Conservation (phyloP, 2,888 invertebrate genomes). For the Pollenia griseotomentosa region DNA sequence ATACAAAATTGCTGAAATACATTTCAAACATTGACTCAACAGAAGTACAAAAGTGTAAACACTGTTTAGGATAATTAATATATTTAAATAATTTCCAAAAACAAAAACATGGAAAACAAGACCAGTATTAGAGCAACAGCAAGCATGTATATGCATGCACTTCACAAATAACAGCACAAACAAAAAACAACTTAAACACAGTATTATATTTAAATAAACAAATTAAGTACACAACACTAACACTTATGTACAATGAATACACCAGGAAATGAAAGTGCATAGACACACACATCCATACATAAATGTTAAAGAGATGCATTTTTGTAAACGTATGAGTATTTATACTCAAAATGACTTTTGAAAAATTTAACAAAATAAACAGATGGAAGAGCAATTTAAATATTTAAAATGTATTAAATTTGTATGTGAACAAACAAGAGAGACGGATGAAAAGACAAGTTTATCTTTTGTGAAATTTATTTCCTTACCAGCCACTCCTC, state of each 20-base stretch:
- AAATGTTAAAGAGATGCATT: background rate
- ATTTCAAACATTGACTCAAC: slow-evolving; percentile 36
- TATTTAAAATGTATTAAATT: slow-evolving; percentile 64
- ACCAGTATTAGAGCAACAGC: slow-evolving; percentile 38
- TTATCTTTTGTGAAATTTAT: slow-evolving; percentile 50
- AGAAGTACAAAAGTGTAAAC: slow-evolving; percentile 38
- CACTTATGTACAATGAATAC: slow-evolving; percentile 32
- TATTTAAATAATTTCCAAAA: slow-evolving; percentile 7
- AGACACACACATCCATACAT: background rate
- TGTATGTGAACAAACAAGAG: slow-evolving; percentile 22
- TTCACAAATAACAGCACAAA: slow-evolving; percentile 38
- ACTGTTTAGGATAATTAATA: slow-evolving; percentile 51
- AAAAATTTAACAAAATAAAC: slow-evolving; percentile 62
- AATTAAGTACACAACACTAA: slow-evolving; percentile 56
- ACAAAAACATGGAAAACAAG: background rate
- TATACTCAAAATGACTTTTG: slow-evolving; percentile 50
- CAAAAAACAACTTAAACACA: slow-evolving; percentile 21
- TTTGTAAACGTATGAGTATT: background rate
- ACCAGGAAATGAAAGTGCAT: background rate
- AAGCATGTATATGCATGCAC: slow-evolving; percentile 18
- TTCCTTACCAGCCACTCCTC: background rate
- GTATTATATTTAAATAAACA: slow-evolving; percentile 61
- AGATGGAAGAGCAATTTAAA: slow-evolving; percentile 60
- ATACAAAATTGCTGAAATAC: slow-evolving; percentile 7
- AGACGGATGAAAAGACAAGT: slow-evolving; percentile 7